These are phyloP conservation scores for Lagopus muta DNA, from an alignment of 2,113 vertebrate genomes.

Conservation along the genomic window DNA sequence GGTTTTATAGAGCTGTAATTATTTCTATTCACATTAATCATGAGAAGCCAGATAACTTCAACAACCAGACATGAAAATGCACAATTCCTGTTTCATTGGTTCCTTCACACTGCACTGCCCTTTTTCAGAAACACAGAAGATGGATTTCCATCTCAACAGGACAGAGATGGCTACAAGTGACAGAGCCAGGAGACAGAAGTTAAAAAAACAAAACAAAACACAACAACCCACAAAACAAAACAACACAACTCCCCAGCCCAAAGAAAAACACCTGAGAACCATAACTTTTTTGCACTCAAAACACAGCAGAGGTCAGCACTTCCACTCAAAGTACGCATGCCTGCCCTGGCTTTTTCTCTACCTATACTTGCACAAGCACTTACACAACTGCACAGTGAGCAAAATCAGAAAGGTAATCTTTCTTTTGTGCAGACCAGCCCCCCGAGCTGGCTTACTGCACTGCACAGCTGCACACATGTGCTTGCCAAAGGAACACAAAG, in stretches of 20 bases:
- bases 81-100: neutral
- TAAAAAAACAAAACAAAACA: too few species aligned
- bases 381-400: neutral
- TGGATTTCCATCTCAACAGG: neutral
- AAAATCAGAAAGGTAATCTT: neutral
- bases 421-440: neutral
- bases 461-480: neutral
- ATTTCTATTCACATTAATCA: neutral
- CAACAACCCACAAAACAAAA: neutral
- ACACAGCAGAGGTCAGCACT: neutral
- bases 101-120: neutral
- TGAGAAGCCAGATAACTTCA: neutral
- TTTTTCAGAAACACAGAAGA: neutral
- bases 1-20: neutral
- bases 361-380: neutral
- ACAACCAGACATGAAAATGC: neutral
- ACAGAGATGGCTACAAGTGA: neutral
- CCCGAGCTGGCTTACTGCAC: neutral
- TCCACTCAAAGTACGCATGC: neutral
- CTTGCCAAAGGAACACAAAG: neutral
- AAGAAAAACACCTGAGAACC: neutral
- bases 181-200: neutral
- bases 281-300: neutral
- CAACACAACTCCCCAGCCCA: neutral
- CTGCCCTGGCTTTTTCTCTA: neutral